Conservation (phyloP, 1,140 invertebrate species). For the Nephila pilipes region DNA sequence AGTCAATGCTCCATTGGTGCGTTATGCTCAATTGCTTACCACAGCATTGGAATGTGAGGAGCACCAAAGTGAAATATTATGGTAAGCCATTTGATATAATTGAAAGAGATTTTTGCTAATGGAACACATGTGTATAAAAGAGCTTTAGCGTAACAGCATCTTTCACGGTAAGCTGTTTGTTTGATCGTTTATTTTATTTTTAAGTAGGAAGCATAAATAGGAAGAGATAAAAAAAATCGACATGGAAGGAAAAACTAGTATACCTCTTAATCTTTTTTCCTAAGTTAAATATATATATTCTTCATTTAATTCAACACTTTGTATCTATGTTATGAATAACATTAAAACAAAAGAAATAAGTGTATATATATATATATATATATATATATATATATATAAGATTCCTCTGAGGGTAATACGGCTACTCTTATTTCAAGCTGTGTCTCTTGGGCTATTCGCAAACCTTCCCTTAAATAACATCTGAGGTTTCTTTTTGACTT, state of each 20-base stretch:
- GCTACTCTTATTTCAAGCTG: no score
- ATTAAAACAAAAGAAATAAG: no score
- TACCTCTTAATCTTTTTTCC: no score
- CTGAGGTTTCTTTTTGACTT: no score
- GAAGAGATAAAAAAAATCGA: not conserved
- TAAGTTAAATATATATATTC: no score
- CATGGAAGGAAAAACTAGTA: not conserved
- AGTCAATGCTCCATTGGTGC: constrained; percentile 50
- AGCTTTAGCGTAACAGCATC: not conserved
- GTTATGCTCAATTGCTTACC: constrained; percentile 29
- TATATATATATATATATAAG: no score
- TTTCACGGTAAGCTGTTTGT: constrained; percentile 25
- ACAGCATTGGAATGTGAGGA: constrained; percentile 17
- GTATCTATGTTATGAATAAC: no score
- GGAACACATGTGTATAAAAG: not conserved
- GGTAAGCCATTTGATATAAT: constrained; percentile 1
- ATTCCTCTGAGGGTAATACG: no score
- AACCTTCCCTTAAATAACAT: no score
- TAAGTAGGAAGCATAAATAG: not conserved
- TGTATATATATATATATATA: no score
- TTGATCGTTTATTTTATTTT: not conserved
- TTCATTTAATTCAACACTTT: no score
- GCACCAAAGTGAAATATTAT: constrained; percentile 16
- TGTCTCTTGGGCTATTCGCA: no score
- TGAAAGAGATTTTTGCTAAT: constrained; percentile 39